Percentiles rank a stretch among this genome's conserved stretches.
These are phyloP conservation scores for Brevipalpus yothersi DNA, from an alignment of 1,140 invertebrate genomes.

Conservation along the genomic window DNA sequence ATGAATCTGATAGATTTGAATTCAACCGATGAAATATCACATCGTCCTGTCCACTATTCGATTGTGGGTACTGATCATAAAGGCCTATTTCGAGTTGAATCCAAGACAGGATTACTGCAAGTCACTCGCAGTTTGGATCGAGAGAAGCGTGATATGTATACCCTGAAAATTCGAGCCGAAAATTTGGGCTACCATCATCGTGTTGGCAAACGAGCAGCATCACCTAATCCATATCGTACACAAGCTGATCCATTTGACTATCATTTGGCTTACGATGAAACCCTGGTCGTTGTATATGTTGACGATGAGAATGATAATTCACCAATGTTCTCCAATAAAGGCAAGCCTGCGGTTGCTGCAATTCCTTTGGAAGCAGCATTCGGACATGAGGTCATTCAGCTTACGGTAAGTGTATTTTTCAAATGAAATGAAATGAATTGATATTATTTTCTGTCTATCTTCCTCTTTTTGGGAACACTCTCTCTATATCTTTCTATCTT, in stretches of 20 bases:
- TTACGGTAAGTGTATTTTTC: constrained; percentile 10
- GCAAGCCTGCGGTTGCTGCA: constrained; percentile 44
- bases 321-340: constrained; percentile 36
- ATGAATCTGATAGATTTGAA: constrained; percentile 16
- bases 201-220: background rate
- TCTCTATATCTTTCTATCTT: background rate
- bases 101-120: constrained; percentile 13
- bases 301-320: constrained; percentile 56
- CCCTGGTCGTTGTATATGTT: constrained; percentile 41
- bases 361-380: constrained; percentile 47
- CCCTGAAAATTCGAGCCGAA: constrained; percentile 15
- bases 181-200: constrained; percentile 5
- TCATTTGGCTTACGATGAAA: constrained; percentile 27
- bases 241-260: constrained; percentile 3
- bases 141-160: constrained; percentile 14
- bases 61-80: constrained; percentile 16
- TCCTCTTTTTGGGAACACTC: background rate
- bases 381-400: constrained; percentile 43
- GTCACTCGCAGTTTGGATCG: constrained; percentile 16
- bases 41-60: constrained; percentile 13
- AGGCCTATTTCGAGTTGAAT: constrained; percentile 16
- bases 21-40: constrained; percentile 16
- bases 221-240: background rate
- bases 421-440: background rate
- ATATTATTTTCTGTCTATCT: background rate